Evolutionary conservation across 2,113 vertebrate species (phyloP).

Genomic region (Vombatus ursinus): DNA sequence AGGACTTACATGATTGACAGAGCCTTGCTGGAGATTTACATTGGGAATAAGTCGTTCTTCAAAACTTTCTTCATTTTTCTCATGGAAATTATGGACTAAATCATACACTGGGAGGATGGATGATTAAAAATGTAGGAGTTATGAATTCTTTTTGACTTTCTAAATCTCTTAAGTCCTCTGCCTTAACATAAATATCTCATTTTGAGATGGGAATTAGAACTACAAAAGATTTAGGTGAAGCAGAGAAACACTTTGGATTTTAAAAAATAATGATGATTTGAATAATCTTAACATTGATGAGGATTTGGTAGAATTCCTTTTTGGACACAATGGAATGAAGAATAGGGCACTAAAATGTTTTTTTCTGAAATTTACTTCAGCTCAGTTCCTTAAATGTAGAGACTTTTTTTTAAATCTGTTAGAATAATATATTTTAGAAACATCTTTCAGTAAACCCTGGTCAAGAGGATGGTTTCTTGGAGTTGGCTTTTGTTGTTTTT

Average conservation of each 20-base stretch:
- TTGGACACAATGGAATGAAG: neutral
- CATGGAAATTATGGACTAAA: constrained; percentile 80
- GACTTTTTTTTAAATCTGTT: constrained; percentile 33
- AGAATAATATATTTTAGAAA: neutral
- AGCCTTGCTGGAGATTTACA: constrained; percentile 82
- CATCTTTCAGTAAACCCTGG: neutral
- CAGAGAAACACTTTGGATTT: constrained; percentile 61
- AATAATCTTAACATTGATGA: constrained; percentile 37
- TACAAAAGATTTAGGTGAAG: constrained; percentile 69
- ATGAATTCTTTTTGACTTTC: constrained; percentile 81
- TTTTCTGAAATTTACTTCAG: neutral
- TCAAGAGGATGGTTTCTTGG: neutral
- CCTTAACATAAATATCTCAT: constrained; percentile 70
- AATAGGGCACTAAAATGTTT: neutral
- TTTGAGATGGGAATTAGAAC: constrained; percentile 55
- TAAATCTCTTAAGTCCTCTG: constrained; percentile 80
- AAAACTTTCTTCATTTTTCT: constrained; percentile 82
- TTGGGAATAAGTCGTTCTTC: constrained; percentile 82
- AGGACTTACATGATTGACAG: constrained; percentile 79
- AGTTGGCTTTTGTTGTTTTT: neutral
- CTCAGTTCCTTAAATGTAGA: neutral
- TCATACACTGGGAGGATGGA: constrained; percentile 75
- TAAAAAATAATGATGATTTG: constrained; percentile 23
- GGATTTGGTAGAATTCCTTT: constrained; percentile 40
- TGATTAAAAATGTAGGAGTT: constrained; percentile 83